Evolutionary conservation across 1,140 invertebrate species (phyloP).

Genomic region (Zaprionus camerounensis): DNA sequence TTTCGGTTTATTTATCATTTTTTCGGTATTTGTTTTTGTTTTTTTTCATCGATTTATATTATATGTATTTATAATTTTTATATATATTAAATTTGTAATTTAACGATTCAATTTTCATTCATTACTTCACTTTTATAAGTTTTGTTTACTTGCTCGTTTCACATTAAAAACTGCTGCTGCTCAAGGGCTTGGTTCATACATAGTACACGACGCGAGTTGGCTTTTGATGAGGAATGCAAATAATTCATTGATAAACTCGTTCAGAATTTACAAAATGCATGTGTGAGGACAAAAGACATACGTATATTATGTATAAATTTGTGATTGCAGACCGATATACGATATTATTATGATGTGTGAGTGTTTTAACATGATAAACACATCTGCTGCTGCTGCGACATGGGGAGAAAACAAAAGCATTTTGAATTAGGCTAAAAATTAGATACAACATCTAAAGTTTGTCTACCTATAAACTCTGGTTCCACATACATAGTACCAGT

Average conservation of each 20-base stretch:
- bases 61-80: constrained; percentile 39
- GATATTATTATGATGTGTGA: neutral
- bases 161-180: constrained; percentile 47
- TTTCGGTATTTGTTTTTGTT: constrained; percentile 30
- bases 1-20: constrained; percentile 26
- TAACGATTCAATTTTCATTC: constrained; percentile 71
- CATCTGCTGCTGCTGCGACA: constrained; percentile 36
- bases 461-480: constrained; percentile 72
- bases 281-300: constrained; percentile 45
- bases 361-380: constrained; percentile 51
- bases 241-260: constrained; percentile 13
- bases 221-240: constrained; percentile 30
- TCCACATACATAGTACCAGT: constrained; percentile 30
- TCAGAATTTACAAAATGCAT: constrained; percentile 15
- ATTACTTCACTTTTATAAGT: neutral
- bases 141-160: constrained; percentile 62
- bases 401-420: constrained; percentile 69
- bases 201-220: constrained; percentile 2
- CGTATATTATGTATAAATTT: constrained; percentile 37
- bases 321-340: constrained; percentile 36
- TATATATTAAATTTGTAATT: constrained; percentile 76
- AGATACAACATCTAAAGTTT: constrained; percentile 73
- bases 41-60: constrained; percentile 59
- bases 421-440: constrained; percentile 77
- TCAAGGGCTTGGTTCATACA: constrained; percentile 46